Evolutionary conservation across 23 tunicate species (phyloP).

Genomic region (Halocynthia roretzi): DNA sequence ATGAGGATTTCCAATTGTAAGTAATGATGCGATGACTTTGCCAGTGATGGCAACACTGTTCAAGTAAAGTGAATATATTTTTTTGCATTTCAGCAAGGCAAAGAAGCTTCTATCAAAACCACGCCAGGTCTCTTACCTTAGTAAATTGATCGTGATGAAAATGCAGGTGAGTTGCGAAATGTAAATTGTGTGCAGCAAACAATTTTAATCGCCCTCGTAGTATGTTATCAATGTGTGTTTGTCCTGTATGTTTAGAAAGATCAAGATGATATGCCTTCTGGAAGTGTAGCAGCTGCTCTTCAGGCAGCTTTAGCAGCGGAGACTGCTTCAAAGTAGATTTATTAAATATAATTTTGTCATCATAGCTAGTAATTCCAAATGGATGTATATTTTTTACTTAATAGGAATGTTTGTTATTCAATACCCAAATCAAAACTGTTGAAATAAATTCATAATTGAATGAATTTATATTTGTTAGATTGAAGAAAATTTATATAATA

Average conservation of each 20-base stretch:
- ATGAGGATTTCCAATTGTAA: constrained; percentile 1
- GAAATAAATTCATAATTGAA: too few species aligned
- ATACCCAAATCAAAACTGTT: too few species aligned
- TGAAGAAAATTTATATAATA: too few species aligned
- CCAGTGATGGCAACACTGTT: neutral
- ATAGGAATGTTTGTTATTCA: too few species aligned
- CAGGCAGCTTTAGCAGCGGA: constrained; percentile 40
- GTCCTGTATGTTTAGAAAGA: constrained; percentile 7
- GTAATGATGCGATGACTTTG: neutral
- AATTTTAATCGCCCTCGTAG: too few species aligned
- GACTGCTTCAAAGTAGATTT: neutral
- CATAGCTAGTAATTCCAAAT: too few species aligned
- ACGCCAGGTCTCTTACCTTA: constrained; percentile 59
- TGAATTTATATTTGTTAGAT: too few species aligned
- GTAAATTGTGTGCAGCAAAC: neutral
- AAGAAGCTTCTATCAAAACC: constrained; percentile 58
- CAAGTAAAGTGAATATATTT: neutral
- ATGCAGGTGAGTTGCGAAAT: constrained; percentile 41
- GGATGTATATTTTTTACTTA: too few species aligned
- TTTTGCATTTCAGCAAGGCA: constrained; percentile 38
- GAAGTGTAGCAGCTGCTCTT: constrained; percentile 26
- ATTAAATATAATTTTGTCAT: too few species aligned
- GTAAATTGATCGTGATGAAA: constrained; percentile 67
- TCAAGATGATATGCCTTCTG: constrained; percentile 27
- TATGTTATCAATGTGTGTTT: too few species aligned